Base-by-base conservation (phyloP, 1,140 invertebrate genomes). In the Ceratosolen fusciceps region DNA sequence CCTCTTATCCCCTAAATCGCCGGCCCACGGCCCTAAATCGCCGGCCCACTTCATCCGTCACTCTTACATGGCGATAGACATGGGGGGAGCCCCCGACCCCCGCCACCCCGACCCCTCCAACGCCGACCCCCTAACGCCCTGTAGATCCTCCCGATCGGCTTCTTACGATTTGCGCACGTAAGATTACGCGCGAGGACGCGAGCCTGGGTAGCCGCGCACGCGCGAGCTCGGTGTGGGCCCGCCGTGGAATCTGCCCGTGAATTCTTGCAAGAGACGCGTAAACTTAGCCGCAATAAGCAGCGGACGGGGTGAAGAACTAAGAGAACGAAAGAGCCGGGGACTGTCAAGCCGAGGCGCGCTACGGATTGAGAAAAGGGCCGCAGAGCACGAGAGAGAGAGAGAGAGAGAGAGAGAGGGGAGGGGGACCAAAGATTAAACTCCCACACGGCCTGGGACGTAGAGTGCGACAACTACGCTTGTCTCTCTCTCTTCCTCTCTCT, bases 141-240 rank as follows among this genome's bases (percentile, higher is more conserved):
- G n/a, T 60, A 2, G 2, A n/a, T n/a, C 10, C 54, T 1, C 10
- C 2, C 12, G 16, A 4, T 4, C 21, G 19, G 14, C n/a, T 1
- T 4, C 2, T 24, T 10, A 10, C 70, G 49, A 34, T 29, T 26
- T n/a, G 43, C 4, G 65, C 19, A 14, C 39, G 67, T 14, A 12
- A 31, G 67, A 43, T 74, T 70, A 56, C 65, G 26, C 10, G 58
- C 10, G 24, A 19, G 16, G 5, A 19, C 19, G 39, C 43, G 24
- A 26, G 37, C 47, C n/a, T 62, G 24, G 39, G n/a, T 14, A 3
- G n/a, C 37, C 2, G 0, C 73, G 78, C 52, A 65, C 82, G 82
- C 77, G 79, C 81, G 83, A 83, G 81, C 79, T 81, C 81, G 72
- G 56, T 79, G 67, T 62, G 77, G 52, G 76, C 82, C n/a, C n/a